phyloP scores from a whole-genome alignment of 2,113 vertebrate species.

The Corvus cornix region DNA sequence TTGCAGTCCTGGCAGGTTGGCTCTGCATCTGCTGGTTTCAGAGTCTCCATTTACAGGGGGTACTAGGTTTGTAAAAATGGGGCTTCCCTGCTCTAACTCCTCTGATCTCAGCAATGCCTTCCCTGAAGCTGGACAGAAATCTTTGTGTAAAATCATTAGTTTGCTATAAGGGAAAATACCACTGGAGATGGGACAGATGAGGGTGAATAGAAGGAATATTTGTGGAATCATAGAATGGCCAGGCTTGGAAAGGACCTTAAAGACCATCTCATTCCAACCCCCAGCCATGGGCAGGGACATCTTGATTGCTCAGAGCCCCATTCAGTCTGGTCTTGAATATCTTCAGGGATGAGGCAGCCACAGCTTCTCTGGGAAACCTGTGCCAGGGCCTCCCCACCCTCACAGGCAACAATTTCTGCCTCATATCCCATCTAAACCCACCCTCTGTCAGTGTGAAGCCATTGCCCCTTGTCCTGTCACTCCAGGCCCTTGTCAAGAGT shows the following conservation, averaged over 20 bases:
- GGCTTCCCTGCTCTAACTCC: not conserved
- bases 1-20: not conserved
- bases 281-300: not conserved
- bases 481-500: not conserved
- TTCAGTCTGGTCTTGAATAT: not conserved
- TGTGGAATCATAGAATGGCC: not conserved
- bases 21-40: not conserved
- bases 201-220: not conserved
- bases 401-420: not conserved
- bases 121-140: not conserved
- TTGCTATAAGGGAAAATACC: not conserved
- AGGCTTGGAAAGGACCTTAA: not conserved
- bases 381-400: not conserved
- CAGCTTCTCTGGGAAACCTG: not conserved
- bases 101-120: not conserved
- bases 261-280: not conserved
- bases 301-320: too few species aligned
- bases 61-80: not conserved
- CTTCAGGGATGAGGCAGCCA: not conserved
- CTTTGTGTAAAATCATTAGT: not conserved
- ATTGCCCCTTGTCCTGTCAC: not conserved
- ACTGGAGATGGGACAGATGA: not conserved
- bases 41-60: not conserved
- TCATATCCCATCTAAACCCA: accelerated
- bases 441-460: not conserved